Base-by-base conservation (phyloP, 2,797 vertebrate genomes). In the Hephaestus fuliginosus region DNA sequence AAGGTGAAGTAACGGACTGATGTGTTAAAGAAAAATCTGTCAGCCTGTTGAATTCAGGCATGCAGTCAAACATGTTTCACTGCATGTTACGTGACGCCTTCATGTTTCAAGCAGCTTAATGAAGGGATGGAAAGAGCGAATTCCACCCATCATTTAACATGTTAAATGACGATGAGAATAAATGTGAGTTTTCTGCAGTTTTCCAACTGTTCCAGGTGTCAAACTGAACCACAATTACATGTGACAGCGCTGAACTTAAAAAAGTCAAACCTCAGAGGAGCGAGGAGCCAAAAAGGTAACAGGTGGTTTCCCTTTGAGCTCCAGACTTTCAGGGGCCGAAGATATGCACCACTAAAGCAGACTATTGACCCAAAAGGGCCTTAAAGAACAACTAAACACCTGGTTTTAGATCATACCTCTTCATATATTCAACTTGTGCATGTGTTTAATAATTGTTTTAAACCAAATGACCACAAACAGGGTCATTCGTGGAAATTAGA, bases 131-230 rank as follows among this genome's bases (percentile, higher is more conserved):
- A 85, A 39, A 41, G n/a, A 81, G 46, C 3, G 46, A 60, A 41
- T 70, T 33, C 76, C 74, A 64, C 64, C 81, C 56, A 63, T 76
- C 75, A 61, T 52, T 70, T 66, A 70, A 70, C 57, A 44, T 36
- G 61, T 14, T 68, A 15, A 30, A 73, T 52, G 43, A 61, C 51
- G 10, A 78, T 49, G 18, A 52, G 65, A 25, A 46, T 0, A 13
- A 17, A 49, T 17, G 56, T 17, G 14, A 18, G 33, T 48, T 74
- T 69, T 70, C 22, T 53, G 53, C 65, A 51, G 14, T 15, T 55
- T 61, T 41, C 7, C 48, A 46, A 70, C 61, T 25, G 61, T 61
- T 41, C 7, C 48, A 46, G 64, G 67, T 25, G 61, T 44, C 4
- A 5, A 6, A 44, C 4, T 22, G 1, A 72, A 20, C 36, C 33